phyloP scores from a whole-genome alignment of 2,888 invertebrate species.

The Chironomus tentans region DNA sequence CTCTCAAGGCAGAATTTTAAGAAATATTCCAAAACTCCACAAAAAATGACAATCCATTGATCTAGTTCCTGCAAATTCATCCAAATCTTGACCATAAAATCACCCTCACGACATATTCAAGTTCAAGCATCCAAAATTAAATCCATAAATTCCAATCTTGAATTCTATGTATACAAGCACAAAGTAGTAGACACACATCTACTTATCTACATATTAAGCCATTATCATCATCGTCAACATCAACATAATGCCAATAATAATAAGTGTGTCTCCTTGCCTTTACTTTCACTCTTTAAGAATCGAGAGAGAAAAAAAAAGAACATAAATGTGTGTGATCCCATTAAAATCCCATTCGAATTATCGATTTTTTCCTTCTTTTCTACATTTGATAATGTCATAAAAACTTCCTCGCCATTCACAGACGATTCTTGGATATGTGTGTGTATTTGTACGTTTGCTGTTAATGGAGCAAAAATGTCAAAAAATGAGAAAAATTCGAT shows the following conservation, averaged over 20 bases:
- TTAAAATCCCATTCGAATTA: constrained; percentile 20
- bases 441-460: not conserved
- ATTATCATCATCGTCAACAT: constrained; percentile 1
- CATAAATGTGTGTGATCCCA: not conserved
- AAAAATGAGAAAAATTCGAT: not conserved
- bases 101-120: no score
- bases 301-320: not conserved
- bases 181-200: not conserved
- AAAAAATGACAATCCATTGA: no score
- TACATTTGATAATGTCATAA: constrained; percentile 5
- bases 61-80: no score
- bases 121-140: not conserved
- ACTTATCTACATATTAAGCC: not conserved
- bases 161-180: not conserved
- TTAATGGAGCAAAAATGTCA: not conserved
- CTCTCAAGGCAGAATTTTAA: no score
- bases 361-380: constrained; percentile 18
- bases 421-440: not conserved
- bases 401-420: constrained; percentile 14
- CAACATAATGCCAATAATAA: not conserved
- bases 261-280: constrained; percentile 1
- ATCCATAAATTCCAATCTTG: not conserved
- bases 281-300: constrained; percentile 22
- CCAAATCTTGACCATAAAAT: no score
- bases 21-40: no score